Conservation (phyloP, 2,113 vertebrate genomes). For the Empidonax traillii region DNA sequence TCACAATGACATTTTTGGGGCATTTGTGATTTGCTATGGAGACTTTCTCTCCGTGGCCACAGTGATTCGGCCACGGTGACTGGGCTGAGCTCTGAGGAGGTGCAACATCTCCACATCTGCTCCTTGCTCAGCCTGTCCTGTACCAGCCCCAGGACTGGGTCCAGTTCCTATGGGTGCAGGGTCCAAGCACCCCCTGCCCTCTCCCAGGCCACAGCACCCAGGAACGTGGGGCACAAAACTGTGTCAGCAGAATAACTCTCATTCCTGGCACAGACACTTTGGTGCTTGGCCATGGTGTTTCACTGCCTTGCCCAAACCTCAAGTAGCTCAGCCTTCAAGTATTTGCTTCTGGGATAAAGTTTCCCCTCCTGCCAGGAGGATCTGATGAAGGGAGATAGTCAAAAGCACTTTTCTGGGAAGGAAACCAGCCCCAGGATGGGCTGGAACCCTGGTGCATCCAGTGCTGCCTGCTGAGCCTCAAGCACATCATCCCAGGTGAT, state of each 20-base stretch:
- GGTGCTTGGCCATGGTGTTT: background rate
- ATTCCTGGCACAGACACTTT: background rate
- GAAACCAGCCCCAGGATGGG: background rate
- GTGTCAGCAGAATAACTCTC: rapidly evolving
- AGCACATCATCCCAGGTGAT: background rate
- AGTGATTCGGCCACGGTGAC: background rate
- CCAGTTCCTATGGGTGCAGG: rapidly evolving
- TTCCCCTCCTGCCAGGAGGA: background rate
- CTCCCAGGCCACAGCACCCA: rapidly evolving
- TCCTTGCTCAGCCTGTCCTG: background rate
- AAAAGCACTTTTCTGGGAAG: background rate
- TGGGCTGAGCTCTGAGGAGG: background rate
- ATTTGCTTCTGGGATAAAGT: background rate
- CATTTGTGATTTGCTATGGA: background rate
- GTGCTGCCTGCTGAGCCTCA: background rate
- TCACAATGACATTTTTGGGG: rapidly evolving
- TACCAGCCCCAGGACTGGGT: background rate
- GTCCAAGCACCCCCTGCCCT: background rate
- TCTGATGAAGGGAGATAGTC: background rate
- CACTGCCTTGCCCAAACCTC: background rate
- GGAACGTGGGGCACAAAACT: background rate
- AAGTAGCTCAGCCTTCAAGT: background rate
- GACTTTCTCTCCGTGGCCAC: rapidly evolving
- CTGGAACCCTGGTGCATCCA: background rate
- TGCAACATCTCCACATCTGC: rapidly evolving